These are phyloP conservation scores for Silvanus unidentatus DNA, from an alignment of 2,888 invertebrate species.

Conservation along the genomic window DNA sequence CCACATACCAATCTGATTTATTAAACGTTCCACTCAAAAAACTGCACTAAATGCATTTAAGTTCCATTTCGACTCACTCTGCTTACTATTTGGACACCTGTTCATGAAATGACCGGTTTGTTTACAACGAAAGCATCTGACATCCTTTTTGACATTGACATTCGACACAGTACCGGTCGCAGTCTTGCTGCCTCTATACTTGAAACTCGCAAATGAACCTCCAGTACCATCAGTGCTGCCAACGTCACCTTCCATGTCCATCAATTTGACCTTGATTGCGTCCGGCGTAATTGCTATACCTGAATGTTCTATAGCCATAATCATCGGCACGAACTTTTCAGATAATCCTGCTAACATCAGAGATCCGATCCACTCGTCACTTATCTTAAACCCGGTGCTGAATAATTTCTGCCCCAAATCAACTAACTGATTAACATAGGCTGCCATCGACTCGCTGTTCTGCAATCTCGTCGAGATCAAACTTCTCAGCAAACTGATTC, in stretches of 20 bases:
- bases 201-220: not conserved
- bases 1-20: slow-evolving; percentile 30
- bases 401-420: slow-evolving; percentile 18
- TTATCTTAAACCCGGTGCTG: slow-evolving; percentile 19
- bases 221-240: not conserved
- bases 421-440: slow-evolving; percentile 22
- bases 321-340: slow-evolving; percentile 19
- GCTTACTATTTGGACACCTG: slow-evolving; percentile 2
- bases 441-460: slow-evolving; percentile 20
- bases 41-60: slow-evolving; percentile 24
- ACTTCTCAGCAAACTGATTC: slow-evolving; percentile 17
- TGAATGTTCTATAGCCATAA: slow-evolving; percentile 25
- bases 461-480: slow-evolving; percentile 22
- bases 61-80: not conserved
- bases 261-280: slow-evolving; percentile 25
- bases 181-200: not conserved
- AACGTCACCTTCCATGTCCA: slow-evolving; percentile 16
- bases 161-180: not conserved
- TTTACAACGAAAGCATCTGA: slow-evolving; percentile 11
- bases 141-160: not conserved
- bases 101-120: slow-evolving; percentile 7
- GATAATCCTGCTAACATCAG: slow-evolving; percentile 10
- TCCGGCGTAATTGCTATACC: slow-evolving; percentile 23
- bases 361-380: slow-evolving; percentile 17
- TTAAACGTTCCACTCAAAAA: slow-evolving; percentile 21